Percentiles rank a stretch among this genome's conserved stretches.
These are phyloP conservation scores for Acronicta alni DNA, from an alignment of 2,888 invertebrate species.

Conservation along the genomic window DNA sequence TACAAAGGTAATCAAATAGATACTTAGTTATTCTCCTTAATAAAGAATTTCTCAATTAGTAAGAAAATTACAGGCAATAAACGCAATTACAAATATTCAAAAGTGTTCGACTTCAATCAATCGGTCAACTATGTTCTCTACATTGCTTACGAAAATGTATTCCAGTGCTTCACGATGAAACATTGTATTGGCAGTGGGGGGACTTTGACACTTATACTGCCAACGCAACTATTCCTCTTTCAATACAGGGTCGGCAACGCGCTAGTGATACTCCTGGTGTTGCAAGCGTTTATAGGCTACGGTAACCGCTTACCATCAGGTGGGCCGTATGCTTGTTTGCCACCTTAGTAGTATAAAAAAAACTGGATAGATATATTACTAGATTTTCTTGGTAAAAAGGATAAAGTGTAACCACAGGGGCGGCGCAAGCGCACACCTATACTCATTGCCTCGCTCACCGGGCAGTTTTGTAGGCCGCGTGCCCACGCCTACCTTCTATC, in stretches of 20 bases:
- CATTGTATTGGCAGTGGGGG: no score
- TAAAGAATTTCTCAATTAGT: background rate
- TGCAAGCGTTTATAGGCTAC: no score
- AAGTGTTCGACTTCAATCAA: background rate
- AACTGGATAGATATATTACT: no score
- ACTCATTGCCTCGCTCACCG: constrained; percentile 78
- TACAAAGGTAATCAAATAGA: constrained; percentile 92
- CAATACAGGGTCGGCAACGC: no score
- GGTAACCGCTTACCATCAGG: background rate
- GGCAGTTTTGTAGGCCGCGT: constrained; percentile 86
- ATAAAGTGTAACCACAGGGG: constrained; percentile 76
- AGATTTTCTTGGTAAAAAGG: constrained; percentile 37
- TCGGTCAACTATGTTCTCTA: background rate
- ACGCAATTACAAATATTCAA: background rate
- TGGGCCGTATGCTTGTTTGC: no score
- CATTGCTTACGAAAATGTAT: background rate
- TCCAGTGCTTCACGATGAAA: background rate
- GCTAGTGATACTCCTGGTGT: no score
- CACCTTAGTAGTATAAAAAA: no score
- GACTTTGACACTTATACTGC: no score
- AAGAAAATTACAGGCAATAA: background rate
- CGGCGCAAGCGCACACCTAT: constrained; percentile 82
- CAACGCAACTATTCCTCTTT: no score
- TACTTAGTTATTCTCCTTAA: background rate
- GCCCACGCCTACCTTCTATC: constrained; percentile 87